These are phyloP conservation scores for Ambastaia sidthimunki DNA, from an alignment of 2,797 vertebrate species.

Conservation along the genomic window DNA sequence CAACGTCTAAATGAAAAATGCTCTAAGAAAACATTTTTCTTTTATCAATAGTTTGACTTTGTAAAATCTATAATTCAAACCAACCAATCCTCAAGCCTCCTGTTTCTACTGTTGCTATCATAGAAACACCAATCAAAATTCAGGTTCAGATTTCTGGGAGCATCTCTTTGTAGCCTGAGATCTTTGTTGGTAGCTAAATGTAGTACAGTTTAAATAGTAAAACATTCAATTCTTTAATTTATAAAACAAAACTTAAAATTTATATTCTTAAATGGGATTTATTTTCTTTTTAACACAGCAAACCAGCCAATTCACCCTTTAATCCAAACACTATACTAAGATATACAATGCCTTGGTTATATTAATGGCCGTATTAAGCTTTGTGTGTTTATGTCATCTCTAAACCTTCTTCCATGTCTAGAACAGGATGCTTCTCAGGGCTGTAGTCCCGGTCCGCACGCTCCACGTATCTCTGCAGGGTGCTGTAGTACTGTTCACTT, in stretches of 20 bases:
- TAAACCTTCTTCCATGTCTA: slow-evolving; percentile 66
- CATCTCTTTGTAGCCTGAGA: neutral
- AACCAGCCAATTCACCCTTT: too few relatives aligned
- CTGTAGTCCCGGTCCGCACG: slow-evolving; percentile 63
- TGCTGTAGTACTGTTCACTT: slow-evolving; percentile 87
- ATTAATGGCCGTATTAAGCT: neutral
- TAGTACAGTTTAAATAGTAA: neutral
- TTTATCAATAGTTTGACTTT: neutral
- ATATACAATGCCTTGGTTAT: neutral
- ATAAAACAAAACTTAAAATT: neutral
- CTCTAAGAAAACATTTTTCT: neutral
- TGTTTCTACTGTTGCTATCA: neutral
- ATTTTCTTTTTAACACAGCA: neutral
- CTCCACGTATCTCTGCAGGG: slow-evolving; percentile 87
- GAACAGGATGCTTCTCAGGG: slow-evolving; percentile 71
- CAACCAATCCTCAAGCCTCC: neutral
- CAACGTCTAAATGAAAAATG: neutral
- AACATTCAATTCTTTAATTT: neutral
- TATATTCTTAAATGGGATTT: too few relatives aligned
- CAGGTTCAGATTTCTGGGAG: neutral
- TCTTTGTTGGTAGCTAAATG: neutral
- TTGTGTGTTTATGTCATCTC: slow-evolving; percentile 26
- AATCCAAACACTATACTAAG: neutral
- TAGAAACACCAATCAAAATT: neutral
- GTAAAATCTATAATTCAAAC: neutral